Base-by-base conservation (phyloP, 2,113 vertebrate species). In the Clarias macrocephalus region DNA sequence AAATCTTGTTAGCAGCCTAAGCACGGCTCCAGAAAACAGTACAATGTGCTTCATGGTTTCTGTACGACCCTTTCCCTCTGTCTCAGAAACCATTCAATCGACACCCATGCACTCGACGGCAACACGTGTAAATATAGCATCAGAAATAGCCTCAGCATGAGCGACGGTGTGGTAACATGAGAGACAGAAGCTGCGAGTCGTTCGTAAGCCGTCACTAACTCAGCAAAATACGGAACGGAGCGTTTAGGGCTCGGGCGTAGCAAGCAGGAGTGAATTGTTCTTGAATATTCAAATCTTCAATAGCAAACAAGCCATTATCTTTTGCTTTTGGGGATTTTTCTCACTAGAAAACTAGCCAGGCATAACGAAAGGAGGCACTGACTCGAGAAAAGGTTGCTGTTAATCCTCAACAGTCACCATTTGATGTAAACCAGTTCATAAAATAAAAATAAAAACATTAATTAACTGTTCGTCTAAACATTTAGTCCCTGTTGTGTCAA, bases 51-150 rank as follows among this genome's bases (percentile, higher is more conserved):
- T 84, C 62, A 75, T 37, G 76, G 86, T 57, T 66, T 72, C 84
- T 70, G 57, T 70, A 52, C 21, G 63, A 30, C 13, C 21, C 28
- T 57, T 88, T 72, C 87, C 73, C 57, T 72, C 18, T 54, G 52
- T 76, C 87, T 65, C 18, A 70, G 60, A 86, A 89, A 88, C 83
- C 18, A 80, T 54, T 85, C 87, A 88, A 33, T 54, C 28, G 42
- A 87, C 72, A 86, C 85, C 80, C n/a, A 48, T 48, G 42, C 8
- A 56, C 23, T 42, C 23, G 70, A 83, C 79, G 85, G 66, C 83
- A 60, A 75, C 48, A 42, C 5, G 23, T 1, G 80, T 37, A 37
- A 80, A 80, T 33, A 80, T 33, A 37, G 56, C 79, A 80, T 80
- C 28, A 19, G 79, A 87, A 89, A 91, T 83, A 91, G 73, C 68